Percentiles rank a stretch among this genome's conserved stretches.
Evolutionary conservation across 2,888 invertebrate genomes (phyloP).

Genomic region (Pandemis heparana): DNA sequence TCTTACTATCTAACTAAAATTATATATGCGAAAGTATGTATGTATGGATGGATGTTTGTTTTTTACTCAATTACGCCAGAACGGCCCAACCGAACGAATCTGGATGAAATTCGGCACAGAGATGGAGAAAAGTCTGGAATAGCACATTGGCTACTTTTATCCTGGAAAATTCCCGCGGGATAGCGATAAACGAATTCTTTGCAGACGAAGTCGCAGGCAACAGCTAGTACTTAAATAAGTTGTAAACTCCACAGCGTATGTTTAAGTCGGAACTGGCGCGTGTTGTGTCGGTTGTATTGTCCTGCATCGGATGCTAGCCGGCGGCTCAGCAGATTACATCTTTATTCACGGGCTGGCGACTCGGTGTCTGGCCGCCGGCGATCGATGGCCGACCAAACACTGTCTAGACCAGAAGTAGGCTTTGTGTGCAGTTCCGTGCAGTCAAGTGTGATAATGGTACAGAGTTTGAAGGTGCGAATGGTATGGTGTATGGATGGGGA

Average conservation of each 20-base stretch:
- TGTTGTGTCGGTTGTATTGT: neutral
- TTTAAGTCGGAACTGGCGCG: neutral
- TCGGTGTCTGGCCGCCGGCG: conserved; percentile 15
- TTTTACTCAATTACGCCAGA: no score
- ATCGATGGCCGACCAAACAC: conserved; percentile 12
- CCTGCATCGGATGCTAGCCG: conserved; percentile 7
- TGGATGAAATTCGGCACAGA: no score
- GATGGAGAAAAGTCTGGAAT: no score
- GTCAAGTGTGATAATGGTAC: neutral
- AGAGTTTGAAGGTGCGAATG: neutral
- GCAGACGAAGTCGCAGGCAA: no score
- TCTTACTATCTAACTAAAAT: no score
- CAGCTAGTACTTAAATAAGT: neutral
- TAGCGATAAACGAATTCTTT: no score
- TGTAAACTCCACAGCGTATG: neutral
- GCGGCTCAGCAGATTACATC: conserved; percentile 7
- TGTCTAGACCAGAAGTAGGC: conserved; percentile 8
- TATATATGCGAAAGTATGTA: no score
- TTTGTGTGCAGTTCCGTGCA: neutral
- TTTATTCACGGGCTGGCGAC: conserved; percentile 5
- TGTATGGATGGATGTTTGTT: no score
- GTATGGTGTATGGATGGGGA: no score
- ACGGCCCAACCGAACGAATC: no score
- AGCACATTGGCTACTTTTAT: no score
- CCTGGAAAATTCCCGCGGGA: no score